Evolutionary conservation across 2,888 invertebrate genomes (phyloP), one percentile per base, ranked within the genome.

Genomic region (Lucinisca nassula): DNA sequence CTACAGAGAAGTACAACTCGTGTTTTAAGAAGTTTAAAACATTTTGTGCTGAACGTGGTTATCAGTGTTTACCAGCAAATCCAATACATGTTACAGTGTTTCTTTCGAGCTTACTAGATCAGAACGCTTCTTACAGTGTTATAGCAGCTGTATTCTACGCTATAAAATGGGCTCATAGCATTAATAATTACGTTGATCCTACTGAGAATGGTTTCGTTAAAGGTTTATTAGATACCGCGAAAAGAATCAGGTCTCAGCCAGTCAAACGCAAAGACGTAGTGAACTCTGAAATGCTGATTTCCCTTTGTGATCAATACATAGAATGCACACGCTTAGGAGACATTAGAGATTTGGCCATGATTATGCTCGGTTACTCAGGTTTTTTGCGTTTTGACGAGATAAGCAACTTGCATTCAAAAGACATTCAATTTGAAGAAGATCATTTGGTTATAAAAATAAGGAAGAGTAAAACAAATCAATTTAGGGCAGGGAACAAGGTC

Each of bases 31-130:
- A n/a, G n/a, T n/a, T n/a, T n/a, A n/a, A n/a, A n/a, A n/a, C n/a
- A n/a, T n/a, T n/a, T n/a, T n/a, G n/a, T n/a, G n/a, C n/a, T n/a
- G n/a, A n/a, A n/a, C n/a, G n/a, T n/a, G n/a, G n/a, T n/a, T n/a
- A n/a, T 30, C 12, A 21, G 17, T 67, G 75, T 21, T 32, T 82
- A 4, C 84, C 82, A 35, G 87, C 79, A 14, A 32, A 45, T 51
- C 82, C 84, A 10, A 35, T 79, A 27, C 67, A 67, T 17, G 79
- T 82, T 3, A 79, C 84, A 17, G 35, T 82, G 45, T 87, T 78
- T 72, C 24, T 84, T 32, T 81, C 79, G 74, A 74, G 27, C 58
- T 81, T 45, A 12, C 17, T 45, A 12, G 17, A 45, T 45, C 45
- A 12, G 17, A 45, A 45, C 17, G 8, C 10, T 45, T 45, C 45